Evolutionary conservation across 2,113 vertebrate species (phyloP).

Genomic region (Xenotilapia longispinis): DNA sequence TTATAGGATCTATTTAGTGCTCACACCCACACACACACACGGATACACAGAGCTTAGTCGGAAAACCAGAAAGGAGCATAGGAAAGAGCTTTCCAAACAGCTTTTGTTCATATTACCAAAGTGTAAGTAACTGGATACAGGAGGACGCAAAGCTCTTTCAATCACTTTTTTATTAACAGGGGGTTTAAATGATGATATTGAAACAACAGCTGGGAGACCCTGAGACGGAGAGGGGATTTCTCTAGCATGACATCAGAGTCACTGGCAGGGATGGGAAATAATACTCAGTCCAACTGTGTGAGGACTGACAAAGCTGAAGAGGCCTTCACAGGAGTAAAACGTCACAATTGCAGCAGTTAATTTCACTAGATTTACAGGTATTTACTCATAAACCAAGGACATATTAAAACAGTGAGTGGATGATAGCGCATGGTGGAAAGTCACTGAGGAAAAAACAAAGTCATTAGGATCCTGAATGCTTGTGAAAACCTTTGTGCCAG

Average conservation of each 20-base stretch:
- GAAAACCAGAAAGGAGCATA: neutral
- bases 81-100: slow-evolving; percentile 24
- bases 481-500: neutral
- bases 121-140: slow-evolving; percentile 66
- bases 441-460: neutral
- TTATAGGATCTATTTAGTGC: slow-evolving; percentile 26
- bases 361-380: neutral
- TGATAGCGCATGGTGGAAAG: neutral
- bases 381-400: neutral
- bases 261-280: slow-evolving; percentile 23
- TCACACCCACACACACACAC: neutral
- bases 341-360: neutral
- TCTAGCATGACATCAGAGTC: slow-evolving; percentile 60
- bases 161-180: slow-evolving; percentile 65
- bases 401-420: neutral
- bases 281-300: slow-evolving; percentile 10
- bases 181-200: slow-evolving; percentile 53
- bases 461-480: neutral
- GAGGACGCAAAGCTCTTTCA: slow-evolving; percentile 54
- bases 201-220: slow-evolving; percentile 63
- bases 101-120: slow-evolving; percentile 26
- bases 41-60: slow-evolving; percentile 22
- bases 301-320: neutral
- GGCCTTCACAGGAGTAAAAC: neutral
- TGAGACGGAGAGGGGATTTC: slow-evolving; percentile 33